Percentiles rank a stretch among this genome's conserved stretches.
These are phyloP conservation scores for Prionchulus punctatus DNA, from an alignment of 2,888 invertebrate species.

Conservation along the genomic window DNA sequence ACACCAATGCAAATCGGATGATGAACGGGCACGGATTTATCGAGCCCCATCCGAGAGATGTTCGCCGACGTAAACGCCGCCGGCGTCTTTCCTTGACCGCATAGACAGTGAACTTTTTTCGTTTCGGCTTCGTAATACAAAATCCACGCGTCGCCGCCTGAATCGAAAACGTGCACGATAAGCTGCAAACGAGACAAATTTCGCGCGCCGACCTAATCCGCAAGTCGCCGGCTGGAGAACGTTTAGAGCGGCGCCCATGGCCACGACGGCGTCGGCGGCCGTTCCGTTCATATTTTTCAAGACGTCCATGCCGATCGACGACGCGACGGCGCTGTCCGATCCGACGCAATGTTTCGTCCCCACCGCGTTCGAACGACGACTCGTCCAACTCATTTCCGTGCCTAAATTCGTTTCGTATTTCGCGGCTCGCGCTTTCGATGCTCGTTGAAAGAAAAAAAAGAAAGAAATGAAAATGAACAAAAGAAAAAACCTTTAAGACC, in stretches of 20 bases:
- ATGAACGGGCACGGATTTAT: not conserved
- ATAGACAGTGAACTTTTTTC: constrained; percentile 3
- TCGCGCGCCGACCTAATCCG: too few relatives aligned
- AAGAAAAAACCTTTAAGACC: too few relatives aligned
- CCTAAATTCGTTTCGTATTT: too few relatives aligned
- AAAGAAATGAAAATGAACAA: too few relatives aligned
- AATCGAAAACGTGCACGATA: too few relatives aligned
- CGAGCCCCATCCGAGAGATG: not conserved
- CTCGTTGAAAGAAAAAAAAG: too few relatives aligned
- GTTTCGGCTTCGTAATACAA: constrained; percentile 4
- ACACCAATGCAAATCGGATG: not conserved
- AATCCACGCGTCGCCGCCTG: constrained; percentile 8
- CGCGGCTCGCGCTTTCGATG: too few relatives aligned
- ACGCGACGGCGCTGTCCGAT: not conserved
- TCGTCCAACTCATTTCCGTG: too few relatives aligned
- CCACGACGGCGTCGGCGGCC: constrained; percentile 8
- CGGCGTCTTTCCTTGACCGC: not conserved
- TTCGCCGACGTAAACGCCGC: constrained; percentile 1
- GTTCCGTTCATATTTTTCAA: constrained; percentile 1
- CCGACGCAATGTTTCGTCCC: not conserved
- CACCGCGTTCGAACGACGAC: constrained; percentile 1
- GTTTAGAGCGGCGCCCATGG: constrained; percentile 3
- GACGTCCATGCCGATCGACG: not conserved
- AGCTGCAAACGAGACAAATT: too few relatives aligned
- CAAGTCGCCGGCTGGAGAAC: constrained; percentile 3